phyloP scores from a whole-genome alignment of 2,888 invertebrate genomes.

The Pandemis corylana region DNA sequence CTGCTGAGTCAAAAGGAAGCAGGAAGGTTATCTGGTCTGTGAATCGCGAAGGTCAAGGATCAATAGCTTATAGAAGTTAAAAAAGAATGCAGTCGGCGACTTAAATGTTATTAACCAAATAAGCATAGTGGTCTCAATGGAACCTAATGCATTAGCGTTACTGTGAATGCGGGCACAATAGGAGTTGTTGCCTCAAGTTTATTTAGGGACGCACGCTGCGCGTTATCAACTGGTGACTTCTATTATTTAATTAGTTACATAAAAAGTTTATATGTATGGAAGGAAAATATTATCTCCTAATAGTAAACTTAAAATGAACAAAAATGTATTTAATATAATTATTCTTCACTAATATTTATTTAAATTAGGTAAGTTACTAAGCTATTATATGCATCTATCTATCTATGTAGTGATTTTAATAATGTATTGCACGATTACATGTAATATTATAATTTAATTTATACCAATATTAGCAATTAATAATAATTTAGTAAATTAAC shows the following conservation, averaged over 20 bases:
- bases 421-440: background rate
- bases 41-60: constrained; percentile 25
- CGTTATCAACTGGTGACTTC: background rate
- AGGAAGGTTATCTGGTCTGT: constrained; percentile 8
- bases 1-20: constrained; percentile 14
- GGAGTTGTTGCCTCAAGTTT: background rate
- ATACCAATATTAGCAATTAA: background rate
- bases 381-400: background rate
- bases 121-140: background rate
- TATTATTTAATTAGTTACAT: background rate
- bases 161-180: background rate
- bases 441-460: background rate
- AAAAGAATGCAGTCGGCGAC: background rate
- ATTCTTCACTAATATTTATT: too few species aligned
- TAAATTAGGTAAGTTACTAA: too few species aligned
- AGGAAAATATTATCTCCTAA: too few species aligned
- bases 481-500: too few species aligned
- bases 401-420: background rate
- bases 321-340: too few species aligned
- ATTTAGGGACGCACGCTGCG: background rate
- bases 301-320: too few species aligned
- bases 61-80: constrained; percentile 1
- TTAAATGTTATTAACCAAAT: background rate
- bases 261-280: too few species aligned
- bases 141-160: background rate